phyloP scores from a whole-genome alignment of 2,888 invertebrate species.

The Archips xylosteana region DNA sequence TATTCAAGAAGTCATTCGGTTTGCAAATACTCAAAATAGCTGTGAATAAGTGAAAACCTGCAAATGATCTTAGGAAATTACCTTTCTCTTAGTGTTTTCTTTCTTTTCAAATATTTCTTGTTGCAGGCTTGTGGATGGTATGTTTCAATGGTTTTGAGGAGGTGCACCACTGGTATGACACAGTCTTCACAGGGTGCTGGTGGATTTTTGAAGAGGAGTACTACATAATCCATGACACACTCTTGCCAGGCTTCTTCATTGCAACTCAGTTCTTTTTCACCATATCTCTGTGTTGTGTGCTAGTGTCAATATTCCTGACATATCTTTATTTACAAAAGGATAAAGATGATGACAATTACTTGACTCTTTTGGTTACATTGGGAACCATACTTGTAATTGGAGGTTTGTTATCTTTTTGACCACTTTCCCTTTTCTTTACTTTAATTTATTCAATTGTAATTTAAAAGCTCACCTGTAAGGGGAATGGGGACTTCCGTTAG shows the following conservation, averaged over 20 bases:
- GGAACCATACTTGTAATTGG: slow-evolving; percentile 90
- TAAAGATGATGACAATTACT: slow-evolving; percentile 91
- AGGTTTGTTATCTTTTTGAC: slow-evolving; percentile 67
- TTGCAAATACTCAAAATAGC: neutral
- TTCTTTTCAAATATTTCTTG: neutral
- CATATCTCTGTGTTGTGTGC: slow-evolving; percentile 92
- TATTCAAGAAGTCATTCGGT: neutral
- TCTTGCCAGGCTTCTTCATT: slow-evolving; percentile 96
- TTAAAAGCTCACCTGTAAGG: too few relatives aligned
- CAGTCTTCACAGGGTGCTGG: slow-evolving; percentile 94
- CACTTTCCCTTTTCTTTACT: neutral
- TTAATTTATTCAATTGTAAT: too few relatives aligned
- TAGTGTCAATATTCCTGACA: slow-evolving; percentile 91
- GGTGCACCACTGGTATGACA: slow-evolving; percentile 94
- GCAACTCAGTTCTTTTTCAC: slow-evolving; percentile 98
- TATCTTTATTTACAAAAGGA: slow-evolving; percentile 90
- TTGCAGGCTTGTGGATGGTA: slow-evolving; percentile 96
- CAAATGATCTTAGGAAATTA: too few relatives aligned
- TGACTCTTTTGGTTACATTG: slow-evolving; percentile 89
- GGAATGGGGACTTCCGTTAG: too few relatives aligned
- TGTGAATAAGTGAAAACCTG: neutral
- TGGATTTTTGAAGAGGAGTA: slow-evolving; percentile 99
- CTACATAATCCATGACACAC: slow-evolving; percentile 95
- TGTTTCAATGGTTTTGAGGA: slow-evolving; percentile 96
- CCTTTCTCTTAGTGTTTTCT: neutral